Percentiles rank a stretch among this genome's conserved stretches.
These are phyloP conservation scores for Sebastes ruberrimus DNA, from an alignment of 2,797 vertebrate genomes.

Conservation along the genomic window DNA sequence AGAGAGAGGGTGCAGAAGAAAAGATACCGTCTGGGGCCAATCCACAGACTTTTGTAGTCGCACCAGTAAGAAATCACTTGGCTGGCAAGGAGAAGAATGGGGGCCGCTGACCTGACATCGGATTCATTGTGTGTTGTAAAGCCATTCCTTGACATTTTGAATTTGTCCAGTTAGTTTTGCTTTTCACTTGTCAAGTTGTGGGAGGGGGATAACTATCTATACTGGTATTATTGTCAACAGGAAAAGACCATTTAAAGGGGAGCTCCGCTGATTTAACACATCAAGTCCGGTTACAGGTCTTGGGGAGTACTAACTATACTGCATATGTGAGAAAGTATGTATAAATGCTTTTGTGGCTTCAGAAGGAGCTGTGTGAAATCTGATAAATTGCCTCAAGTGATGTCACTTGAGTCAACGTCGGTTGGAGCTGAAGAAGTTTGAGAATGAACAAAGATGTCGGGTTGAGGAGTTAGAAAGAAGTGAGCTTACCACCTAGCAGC, in stretches of 20 bases:
- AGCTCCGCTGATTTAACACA: not conserved
- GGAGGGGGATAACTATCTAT: not conserved
- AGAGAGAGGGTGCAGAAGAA: slow-evolving; percentile 11
- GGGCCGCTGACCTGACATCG: slow-evolving; percentile 40
- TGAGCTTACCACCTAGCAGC: not conserved
- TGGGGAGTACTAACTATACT: not conserved
- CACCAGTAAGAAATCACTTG: slow-evolving; percentile 57
- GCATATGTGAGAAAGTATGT: not conserved
- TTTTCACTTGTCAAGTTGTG: slow-evolving; percentile 4
- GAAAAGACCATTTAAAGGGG: not conserved
- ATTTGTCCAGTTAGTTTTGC: slow-evolving; percentile 43
- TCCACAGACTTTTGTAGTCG: slow-evolving; percentile 55
- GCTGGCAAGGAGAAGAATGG: slow-evolving; percentile 47
- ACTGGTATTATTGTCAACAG: not conserved
- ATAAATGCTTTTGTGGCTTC: not conserved
- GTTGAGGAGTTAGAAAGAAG: not conserved
- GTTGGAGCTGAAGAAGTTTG: not conserved
- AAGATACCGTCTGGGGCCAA: slow-evolving; percentile 48
- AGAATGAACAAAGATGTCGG: too few relatives aligned
- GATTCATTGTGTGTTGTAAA: slow-evolving; percentile 21
- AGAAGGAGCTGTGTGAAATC: fast-evolving
- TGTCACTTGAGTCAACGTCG: not conserved
- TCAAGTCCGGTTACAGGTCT: not conserved
- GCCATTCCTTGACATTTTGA: slow-evolving; percentile 25
- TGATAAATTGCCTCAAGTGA: not conserved